A percentile compares a stretch with the other conserved stretches of the same genome.
These are phyloP conservation scores for Palythoa caribaeorum DNA, from an alignment of 92 coral and sea anemone genomes.

Conservation along the genomic window DNA sequence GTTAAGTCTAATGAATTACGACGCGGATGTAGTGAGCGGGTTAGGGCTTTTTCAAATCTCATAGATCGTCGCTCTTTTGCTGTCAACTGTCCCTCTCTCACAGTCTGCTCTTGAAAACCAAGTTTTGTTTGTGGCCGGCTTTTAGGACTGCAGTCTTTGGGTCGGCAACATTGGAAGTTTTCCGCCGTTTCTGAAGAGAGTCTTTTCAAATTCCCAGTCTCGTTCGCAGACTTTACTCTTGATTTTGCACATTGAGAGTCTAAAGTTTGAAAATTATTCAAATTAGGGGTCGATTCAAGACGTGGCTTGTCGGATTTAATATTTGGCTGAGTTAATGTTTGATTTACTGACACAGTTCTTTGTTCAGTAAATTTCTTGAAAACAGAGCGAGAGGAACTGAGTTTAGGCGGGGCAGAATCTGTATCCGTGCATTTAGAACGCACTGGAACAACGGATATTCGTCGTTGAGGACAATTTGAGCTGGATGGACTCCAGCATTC, in stretches of 20 bases:
- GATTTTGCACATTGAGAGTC: background rate
- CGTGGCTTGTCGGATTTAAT: background rate
- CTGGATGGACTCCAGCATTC: background rate
- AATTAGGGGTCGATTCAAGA: background rate
- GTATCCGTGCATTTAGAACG: background rate
- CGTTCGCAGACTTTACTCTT: background rate
- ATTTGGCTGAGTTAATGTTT: background rate
- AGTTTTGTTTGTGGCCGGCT: background rate
- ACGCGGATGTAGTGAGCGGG: background rate
- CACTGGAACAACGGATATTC: background rate
- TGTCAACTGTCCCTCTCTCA: background rate
- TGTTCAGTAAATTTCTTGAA: too few relatives aligned
- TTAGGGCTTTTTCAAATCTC: background rate
- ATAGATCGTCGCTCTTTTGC: background rate
- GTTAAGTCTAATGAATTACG: background rate
- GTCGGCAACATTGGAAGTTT: background rate
- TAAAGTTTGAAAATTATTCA: background rate
- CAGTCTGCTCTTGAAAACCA: background rate
- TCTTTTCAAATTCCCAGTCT: background rate
- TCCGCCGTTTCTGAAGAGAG: background rate
- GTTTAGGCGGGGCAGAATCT: background rate
- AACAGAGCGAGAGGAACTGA: background rate
- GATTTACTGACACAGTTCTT: background rate
- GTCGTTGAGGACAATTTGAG: background rate
- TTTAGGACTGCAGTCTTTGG: background rate